These are phyloP conservation scores for Petrocephalus schoutedeni DNA, from an alignment of 2,797 vertebrate genomes.

Conservation along the genomic window DNA sequence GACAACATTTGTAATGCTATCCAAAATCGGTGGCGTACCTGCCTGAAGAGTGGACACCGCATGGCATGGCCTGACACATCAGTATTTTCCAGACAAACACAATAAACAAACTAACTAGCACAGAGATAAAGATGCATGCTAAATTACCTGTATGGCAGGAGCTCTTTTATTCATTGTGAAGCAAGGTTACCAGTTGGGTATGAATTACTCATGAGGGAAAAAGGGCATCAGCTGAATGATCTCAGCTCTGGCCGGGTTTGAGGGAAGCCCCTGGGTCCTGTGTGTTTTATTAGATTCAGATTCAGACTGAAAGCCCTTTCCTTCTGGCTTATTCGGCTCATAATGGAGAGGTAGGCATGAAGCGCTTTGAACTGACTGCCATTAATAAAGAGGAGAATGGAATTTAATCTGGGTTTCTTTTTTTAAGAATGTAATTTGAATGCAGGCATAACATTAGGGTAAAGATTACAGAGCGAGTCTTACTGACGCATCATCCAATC, in stretches of 20 bases:
- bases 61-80: background rate
- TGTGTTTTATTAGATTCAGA: constrained; percentile 60
- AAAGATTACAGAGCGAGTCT: constrained; percentile 51
- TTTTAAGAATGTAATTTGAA: constrained; percentile 61
- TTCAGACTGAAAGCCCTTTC: constrained; percentile 50
- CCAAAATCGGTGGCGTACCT: background rate
- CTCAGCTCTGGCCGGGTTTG: constrained; percentile 52
- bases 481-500: background rate
- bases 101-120: constrained; percentile 16
- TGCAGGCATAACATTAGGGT: constrained; percentile 36
- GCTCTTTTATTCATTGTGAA: constrained; percentile 46
- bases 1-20: background rate
- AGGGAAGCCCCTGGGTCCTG: constrained; percentile 54
- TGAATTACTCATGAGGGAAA: constrained; percentile 47
- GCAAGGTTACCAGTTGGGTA: constrained; percentile 41
- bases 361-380: constrained; percentile 41
- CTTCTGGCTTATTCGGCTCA: constrained; percentile 57
- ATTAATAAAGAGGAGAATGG: constrained; percentile 42
- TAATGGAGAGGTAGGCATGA: constrained; percentile 47
- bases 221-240: constrained; percentile 43
- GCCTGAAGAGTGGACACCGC: background rate
- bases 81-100: background rate
- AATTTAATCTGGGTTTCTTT: constrained; percentile 43
- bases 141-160: constrained; percentile 37
- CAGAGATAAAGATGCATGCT: constrained; percentile 22